A percentile compares a stretch with the other conserved stretches of the same genome.
Evolutionary conservation across 2,888 invertebrate genomes (phyloP).

Genomic region (Agonum fuliginosum): DNA sequence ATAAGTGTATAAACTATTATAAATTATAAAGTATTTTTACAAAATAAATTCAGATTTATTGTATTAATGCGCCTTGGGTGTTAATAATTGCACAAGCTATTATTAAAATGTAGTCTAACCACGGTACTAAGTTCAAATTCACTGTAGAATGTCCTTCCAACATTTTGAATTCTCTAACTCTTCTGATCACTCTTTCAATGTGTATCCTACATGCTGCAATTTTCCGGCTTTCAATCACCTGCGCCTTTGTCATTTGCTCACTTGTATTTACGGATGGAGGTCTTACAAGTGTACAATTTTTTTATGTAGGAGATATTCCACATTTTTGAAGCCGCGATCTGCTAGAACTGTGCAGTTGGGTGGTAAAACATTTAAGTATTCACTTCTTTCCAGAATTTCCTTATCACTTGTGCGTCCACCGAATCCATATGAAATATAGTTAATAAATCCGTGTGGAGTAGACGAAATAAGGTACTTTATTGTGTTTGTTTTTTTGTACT

Average conservation of each 20-base stretch:
- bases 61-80: conserved; percentile 48
- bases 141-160: conserved; percentile 59
- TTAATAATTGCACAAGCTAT: conserved; percentile 58
- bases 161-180: conserved; percentile 61
- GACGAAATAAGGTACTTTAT: conserved; percentile 66
- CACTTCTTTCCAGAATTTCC: conserved; percentile 60
- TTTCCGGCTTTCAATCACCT: conserved; percentile 61
- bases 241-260: conserved; percentile 55
- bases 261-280: conserved; percentile 62
- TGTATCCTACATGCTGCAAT: conserved; percentile 63
- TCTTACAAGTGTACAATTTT: conserved; percentile 61
- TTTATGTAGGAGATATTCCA: conserved; percentile 57
- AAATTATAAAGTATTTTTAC: no score
- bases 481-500: no score
- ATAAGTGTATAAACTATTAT: no score
- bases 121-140: conserved; percentile 54
- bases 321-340: conserved; percentile 63
- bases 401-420: conserved; percentile 60
- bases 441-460: conserved; percentile 63
- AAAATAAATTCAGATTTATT: conserved; percentile 38
- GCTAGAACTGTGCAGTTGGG: conserved; percentile 43
- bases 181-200: conserved; percentile 63
- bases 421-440: conserved; percentile 62
- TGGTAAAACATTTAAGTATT: conserved; percentile 55
- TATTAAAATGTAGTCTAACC: conserved; percentile 47